phyloP scores from a whole-genome alignment of 2,888 invertebrate species.

The Nymphalis c-album region DNA sequence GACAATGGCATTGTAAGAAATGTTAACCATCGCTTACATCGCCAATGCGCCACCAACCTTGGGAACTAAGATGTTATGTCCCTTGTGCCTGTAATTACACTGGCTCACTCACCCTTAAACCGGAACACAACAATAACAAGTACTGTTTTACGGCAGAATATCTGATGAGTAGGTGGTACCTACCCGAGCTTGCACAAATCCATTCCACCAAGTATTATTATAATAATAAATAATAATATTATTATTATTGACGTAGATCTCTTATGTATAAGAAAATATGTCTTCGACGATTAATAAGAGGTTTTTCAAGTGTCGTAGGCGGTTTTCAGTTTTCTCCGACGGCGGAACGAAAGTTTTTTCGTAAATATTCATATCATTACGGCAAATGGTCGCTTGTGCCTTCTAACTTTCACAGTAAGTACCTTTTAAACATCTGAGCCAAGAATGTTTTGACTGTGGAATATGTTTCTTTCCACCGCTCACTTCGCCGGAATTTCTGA shows the following conservation, averaged over 20 bases:
- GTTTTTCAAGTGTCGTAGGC: conserved; percentile 9
- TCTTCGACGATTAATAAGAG: conserved; percentile 30
- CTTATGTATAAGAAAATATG: conserved; percentile 17
- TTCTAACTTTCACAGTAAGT: conserved; percentile 18
- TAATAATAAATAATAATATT: too few relatives aligned
- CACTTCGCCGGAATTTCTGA: conserved; percentile 55
- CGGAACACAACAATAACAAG: too few relatives aligned
- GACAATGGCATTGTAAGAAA: too few relatives aligned
- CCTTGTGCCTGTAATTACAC: too few relatives aligned
- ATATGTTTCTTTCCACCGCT: conserved; percentile 54
- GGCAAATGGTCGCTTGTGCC: conserved; percentile 12
- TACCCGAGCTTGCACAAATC: too few relatives aligned
- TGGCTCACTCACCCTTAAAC: too few relatives aligned
- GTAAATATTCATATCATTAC: conserved; percentile 17
- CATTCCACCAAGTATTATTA: too few relatives aligned
- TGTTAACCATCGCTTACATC: too few relatives aligned
- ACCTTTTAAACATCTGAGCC: conserved; percentile 34
- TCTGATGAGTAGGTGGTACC: too few relatives aligned
- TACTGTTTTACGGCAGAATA: too few relatives aligned
- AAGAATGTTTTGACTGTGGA: conserved; percentile 55
- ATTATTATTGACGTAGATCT: not conserved
- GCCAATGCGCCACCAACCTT: too few relatives aligned
- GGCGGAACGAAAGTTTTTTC: conserved; percentile 14
- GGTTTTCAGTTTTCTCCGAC: conserved; percentile 15
- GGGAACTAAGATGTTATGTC: too few relatives aligned